Evolutionary conservation across 2,113 vertebrate species (phyloP), one percentile per base, ranked within the genome.

Genomic region (Catharus fuscescens): DNA sequence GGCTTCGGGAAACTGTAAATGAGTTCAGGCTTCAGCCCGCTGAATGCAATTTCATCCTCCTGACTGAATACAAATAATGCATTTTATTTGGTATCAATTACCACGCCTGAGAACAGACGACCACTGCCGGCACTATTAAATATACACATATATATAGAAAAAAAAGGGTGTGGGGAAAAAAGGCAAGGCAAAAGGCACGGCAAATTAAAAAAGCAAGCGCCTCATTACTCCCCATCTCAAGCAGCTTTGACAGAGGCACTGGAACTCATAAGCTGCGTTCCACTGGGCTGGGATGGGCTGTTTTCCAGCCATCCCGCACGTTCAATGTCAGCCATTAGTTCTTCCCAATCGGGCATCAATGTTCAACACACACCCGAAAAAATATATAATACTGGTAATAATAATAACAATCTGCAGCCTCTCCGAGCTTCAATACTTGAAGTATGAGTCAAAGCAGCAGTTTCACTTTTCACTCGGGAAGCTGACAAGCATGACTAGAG

Each of bases 401-500:
- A 98, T 82, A 97, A 94, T 94, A 97, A 95, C 97, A 94, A 93
- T 95, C 97, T 96, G 98, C 95, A 83, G 96, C 67, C 93, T 97
- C 97, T 95, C 93, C 6, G 93, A 97, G 97, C 95, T 91, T 79
- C 90, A 79, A 93, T 73, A 95, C 73, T 93, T 97, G 97, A 98
- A 96, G 97, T 95, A 97, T 96, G 98, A 97, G 98, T 95, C 96
- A 79, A 92, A 97, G 97, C 89, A 93, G 97, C 98, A 90, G 96
- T 95, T 98, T 98, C 98, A 98, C 98, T 98, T 98, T 98, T 98
- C 98, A 98, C 97, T 97, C 84, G 92, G 95, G 62, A 96, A 96
- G 97, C 97, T 99, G 99, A 99, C 98, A 99, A 98, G 98, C 98
- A 98, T 98, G 98, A 99, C 99, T 98, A 98, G 98, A 98, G 98